These are phyloP conservation scores for Anastatus disparis DNA, from an alignment of 1,140 invertebrate genomes.

Conservation along the genomic window DNA sequence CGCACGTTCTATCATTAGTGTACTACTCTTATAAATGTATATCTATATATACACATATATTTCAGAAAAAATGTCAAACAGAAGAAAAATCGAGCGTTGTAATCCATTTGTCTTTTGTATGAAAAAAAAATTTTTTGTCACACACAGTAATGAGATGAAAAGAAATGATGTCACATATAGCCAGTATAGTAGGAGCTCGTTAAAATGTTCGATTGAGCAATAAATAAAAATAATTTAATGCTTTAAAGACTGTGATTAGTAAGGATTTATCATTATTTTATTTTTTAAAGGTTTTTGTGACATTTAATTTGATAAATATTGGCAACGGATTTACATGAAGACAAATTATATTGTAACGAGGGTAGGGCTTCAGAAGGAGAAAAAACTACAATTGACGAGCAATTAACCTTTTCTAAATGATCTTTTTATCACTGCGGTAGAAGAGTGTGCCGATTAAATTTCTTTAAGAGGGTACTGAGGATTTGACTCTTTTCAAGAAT, in stretches of 20 bases:
- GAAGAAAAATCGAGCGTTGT: slow-evolving; percentile 2
- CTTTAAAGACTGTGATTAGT: too few relatives aligned
- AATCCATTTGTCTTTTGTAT: slow-evolving; percentile 8
- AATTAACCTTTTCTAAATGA: slow-evolving; percentile 25
- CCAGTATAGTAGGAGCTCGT: background rate
- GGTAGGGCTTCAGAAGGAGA: slow-evolving; percentile 1
- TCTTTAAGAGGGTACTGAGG: too few relatives aligned
- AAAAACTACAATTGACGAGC: slow-evolving; percentile 19
- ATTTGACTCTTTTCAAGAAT: too few relatives aligned
- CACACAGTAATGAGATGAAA: background rate
- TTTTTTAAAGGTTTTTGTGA: slow-evolving; percentile 25
- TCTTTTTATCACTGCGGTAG: too few relatives aligned
- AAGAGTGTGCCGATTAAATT: background rate
- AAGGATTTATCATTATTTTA: too few relatives aligned
- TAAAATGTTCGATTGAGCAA: slow-evolving; percentile 30
- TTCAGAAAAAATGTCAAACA: too few relatives aligned
- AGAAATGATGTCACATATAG: background rate
- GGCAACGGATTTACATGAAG: slow-evolving; percentile 14
- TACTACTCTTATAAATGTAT: too few relatives aligned
- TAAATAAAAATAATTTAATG: too few relatives aligned
- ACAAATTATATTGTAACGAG: background rate
- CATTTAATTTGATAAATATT: slow-evolving; percentile 38
- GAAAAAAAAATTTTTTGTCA: too few relatives aligned
- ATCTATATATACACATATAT: too few relatives aligned
- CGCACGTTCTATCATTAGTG: too few relatives aligned